Evolutionary conservation across 2,888 invertebrate genomes (phyloP), one percentile per base, ranked within the genome.

Genomic region (Sicus ferrugineus): DNA sequence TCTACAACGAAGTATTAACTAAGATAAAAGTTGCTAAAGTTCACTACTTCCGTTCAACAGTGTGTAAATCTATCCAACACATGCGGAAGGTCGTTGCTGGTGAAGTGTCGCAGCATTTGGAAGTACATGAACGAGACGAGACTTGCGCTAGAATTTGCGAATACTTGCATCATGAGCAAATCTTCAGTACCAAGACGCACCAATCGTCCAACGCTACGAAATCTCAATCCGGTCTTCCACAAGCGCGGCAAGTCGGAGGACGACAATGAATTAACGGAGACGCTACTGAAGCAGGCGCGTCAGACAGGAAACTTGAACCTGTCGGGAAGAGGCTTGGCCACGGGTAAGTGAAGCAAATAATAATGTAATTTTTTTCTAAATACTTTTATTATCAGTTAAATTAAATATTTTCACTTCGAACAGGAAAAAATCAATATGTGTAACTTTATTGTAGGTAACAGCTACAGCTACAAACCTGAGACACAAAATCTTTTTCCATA

Each of bases 231-330:
- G 2, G 83, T 93, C 64, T 93, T 93, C 85, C 91, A 92, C 80
- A 87, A 89, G 80, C 91, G 92, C 86, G 90, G 90, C 74, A 90
- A 90, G 85, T 88, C 89, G 72, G 90, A 91, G 74, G 92, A 92
- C 78, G 89, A 92, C 72, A 87, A 87, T 69, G 89, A 90, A 80
- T 83, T 95, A 72, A 89, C 93, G 34, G 87, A 88, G 68, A 89
- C 89, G 63, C 85, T 94, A 77, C 88, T 96, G 69, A 92, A 94
- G 85, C 89, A 90, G 74, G 94, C 95, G 3, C 89, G 94, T 78
- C 91, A 90, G 80, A 91, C 92, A 73, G 96, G 96, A 23, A 89
- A 91, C 75, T 86, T 96, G 52, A 93, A 92, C 87, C 88, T 96
- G 76, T 90, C 93, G 69, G 91, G 91, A 74, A 89, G 89, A 80